Conservation (phyloP, 2,113 vertebrate genomes). For the Solenodon paradoxus region DNA sequence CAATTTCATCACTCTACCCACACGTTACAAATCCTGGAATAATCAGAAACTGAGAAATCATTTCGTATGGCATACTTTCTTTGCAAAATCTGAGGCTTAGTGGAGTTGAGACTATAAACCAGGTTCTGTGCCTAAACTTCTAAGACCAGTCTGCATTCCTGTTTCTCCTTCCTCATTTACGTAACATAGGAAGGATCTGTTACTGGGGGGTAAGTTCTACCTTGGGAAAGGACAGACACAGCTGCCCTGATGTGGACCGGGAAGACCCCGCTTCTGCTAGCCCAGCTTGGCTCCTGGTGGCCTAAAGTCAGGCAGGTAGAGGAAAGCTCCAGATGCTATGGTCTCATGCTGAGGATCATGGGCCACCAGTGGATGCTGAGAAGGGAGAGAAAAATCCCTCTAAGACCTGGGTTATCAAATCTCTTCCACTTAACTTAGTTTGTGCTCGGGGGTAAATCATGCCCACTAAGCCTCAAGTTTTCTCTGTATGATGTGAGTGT, state of each 20-base stretch:
- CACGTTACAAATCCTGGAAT: not conserved
- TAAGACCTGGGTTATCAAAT: not conserved
- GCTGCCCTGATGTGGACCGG: not conserved
- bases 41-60: not conserved
- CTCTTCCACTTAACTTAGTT: not conserved
- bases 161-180: not conserved
- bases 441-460: not conserved
- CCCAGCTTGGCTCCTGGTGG: not conserved
- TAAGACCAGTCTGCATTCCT: not conserved
- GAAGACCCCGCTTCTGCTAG: not conserved
- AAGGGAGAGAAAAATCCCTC: not conserved
- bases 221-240: not conserved
- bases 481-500: not conserved
- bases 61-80: not conserved
- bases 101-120: not conserved
- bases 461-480: not conserved
- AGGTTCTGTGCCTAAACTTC: not conserved
- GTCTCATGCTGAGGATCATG: not conserved
- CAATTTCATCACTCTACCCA: not conserved
- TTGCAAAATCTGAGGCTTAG: not conserved
- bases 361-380: not conserved
- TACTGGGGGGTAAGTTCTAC: not conserved
- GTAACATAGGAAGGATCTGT: not conserved
- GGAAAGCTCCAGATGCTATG: not conserved
- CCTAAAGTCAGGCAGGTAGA: not conserved